Evolutionary conservation across 2,797 vertebrate species (phyloP).

Genomic region (Chloroceryle amazona): DNA sequence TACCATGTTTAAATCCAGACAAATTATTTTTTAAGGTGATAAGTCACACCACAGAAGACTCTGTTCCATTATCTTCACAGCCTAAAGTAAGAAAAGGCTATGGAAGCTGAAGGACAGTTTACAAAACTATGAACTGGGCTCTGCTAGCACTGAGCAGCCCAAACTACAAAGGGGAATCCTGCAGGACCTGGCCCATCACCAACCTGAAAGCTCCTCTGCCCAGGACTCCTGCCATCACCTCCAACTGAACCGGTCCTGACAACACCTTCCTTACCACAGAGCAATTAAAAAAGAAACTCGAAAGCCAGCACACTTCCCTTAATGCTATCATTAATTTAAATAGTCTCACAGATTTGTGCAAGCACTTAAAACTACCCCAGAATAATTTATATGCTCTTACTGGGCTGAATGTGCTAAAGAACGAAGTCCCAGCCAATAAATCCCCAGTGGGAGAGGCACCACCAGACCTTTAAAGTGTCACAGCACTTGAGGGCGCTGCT

Average conservation of each 20-base stretch:
- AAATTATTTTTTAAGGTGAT: background rate
- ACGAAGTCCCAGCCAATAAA: background rate
- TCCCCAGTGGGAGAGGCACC: background rate
- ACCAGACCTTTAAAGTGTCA: background rate
- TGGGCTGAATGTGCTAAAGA: background rate
- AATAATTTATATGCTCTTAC: background rate
- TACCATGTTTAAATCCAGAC: background rate
- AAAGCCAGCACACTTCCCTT: background rate
- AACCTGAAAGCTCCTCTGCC: background rate
- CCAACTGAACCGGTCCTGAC: background rate
- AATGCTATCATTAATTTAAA: background rate
- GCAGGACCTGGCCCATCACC: background rate
- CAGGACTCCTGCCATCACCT: background rate
- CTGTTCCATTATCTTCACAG: background rate
- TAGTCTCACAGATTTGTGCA: background rate
- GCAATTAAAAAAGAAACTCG: background rate
- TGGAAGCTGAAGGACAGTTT: background rate
- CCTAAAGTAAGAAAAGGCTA: background rate
- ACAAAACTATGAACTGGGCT: background rate
- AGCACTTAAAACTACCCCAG: background rate
- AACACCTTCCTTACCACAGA: background rate
- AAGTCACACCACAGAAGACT: background rate
- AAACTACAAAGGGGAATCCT: background rate
- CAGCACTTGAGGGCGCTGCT: constrained; percentile 76
- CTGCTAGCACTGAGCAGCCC: background rate